Evolutionary conservation across 2,888 invertebrate genomes (phyloP).

Genomic region (Eremobia ochroleuca): DNA sequence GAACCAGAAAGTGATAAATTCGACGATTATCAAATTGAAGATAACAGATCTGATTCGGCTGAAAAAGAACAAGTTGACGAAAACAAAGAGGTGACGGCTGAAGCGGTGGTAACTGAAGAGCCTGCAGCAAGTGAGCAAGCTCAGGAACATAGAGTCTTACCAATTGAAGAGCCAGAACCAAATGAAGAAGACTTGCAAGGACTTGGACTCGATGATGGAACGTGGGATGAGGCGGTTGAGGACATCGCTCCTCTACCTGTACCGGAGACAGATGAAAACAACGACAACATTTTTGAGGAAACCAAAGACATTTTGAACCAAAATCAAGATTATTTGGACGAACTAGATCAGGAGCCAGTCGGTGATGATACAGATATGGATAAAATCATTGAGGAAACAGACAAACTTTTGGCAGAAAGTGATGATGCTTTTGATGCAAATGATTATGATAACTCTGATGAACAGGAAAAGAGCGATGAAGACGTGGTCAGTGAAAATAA

Average conservation of each 20-base stretch:
- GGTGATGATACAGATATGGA: constrained; percentile 49
- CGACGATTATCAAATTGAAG: constrained; percentile 81
- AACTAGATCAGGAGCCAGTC: constrained; percentile 7
- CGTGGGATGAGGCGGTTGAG: constrained; percentile 59
- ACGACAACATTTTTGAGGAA: constrained; percentile 35
- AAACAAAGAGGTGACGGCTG: constrained; percentile 5
- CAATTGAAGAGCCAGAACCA: constrained; percentile 44
- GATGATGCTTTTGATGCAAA: constrained; percentile 63
- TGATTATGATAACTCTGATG: constrained; percentile 54
- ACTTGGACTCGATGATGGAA: constrained; percentile 31
- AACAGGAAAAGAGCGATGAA: constrained; percentile 49
- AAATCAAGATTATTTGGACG: constrained; percentile 38
- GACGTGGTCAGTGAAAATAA: constrained; percentile 39
- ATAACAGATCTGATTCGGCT: constrained; percentile 73
- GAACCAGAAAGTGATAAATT: constrained; percentile 43
- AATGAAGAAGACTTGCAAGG: constrained; percentile 44
- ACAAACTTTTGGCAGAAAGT: constrained; percentile 70
- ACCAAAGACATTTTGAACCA: constrained; percentile 41
- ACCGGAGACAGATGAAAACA: constrained; percentile 24
- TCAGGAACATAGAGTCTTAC: constrained; percentile 32
- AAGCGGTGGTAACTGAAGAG: constrained; percentile 7
- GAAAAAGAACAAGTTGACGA: constrained; percentile 50
- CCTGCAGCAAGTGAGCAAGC: constrained; percentile 9
- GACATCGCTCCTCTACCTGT: constrained; percentile 44
- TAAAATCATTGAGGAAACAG: constrained; percentile 59